Conservation (phyloP, 2,797 vertebrate species). For the Peromyscus aztecus region DNA sequence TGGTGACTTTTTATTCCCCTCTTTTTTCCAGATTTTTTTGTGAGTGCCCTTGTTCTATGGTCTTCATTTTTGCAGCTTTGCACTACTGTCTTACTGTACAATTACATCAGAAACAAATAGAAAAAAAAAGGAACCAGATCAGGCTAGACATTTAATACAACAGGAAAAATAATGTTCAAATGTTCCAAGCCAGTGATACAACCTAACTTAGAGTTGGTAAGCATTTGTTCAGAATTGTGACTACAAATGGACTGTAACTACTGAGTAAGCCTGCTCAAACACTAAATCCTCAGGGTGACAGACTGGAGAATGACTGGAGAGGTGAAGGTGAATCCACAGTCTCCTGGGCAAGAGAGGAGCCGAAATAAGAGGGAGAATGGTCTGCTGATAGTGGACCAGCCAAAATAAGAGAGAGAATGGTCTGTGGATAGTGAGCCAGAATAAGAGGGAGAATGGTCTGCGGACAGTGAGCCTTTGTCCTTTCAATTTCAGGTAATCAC, state of each 20-base stretch:
- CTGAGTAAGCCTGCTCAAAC: neutral
- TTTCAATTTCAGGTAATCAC: neutral
- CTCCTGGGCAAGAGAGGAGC: neutral
- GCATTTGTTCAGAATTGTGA: constrained; percentile 19
- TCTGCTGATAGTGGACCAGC: neutral
- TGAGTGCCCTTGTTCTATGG: neutral
- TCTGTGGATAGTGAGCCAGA: neutral
- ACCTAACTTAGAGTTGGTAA: neutral
- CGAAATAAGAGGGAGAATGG: neutral
- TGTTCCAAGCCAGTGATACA: neutral
- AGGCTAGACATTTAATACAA: neutral
- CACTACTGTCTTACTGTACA: neutral
- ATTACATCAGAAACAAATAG: neutral
- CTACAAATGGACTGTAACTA: neutral
- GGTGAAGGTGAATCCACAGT: neutral
- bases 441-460: neutral
- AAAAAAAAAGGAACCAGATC: neutral
- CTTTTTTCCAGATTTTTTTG: neutral
- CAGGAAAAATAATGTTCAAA: constrained; percentile 10
- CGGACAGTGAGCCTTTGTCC: neutral
- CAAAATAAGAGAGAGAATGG: neutral
- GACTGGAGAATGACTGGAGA: neutral
- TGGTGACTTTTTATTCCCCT: neutral
- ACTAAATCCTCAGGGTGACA: neutral
- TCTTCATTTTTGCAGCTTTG: neutral